phyloP scores from a whole-genome alignment of 2,113 vertebrate species.

The Baryphthengus martii region DNA sequence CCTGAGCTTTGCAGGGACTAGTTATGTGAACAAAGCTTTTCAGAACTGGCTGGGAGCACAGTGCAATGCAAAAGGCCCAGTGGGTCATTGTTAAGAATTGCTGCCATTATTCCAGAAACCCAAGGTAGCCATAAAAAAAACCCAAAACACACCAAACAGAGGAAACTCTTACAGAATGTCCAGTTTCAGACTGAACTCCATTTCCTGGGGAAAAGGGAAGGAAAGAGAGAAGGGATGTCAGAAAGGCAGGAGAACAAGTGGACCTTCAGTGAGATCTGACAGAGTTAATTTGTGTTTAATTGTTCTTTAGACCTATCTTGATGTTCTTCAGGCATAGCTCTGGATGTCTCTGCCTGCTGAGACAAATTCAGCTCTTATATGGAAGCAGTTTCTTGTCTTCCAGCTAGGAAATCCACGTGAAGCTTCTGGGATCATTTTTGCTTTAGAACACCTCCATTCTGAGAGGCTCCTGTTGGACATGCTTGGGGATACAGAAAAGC shows the following conservation, averaged over 20 bases:
- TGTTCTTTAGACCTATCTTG: not conserved
- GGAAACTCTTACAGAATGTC: not conserved
- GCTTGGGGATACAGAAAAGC: not conserved
- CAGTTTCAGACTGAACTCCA: not conserved
- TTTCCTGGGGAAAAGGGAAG: not conserved
- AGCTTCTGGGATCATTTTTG: not conserved
- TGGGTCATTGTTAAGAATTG: not conserved
- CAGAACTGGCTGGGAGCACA: not conserved
- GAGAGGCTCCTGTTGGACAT: not conserved
- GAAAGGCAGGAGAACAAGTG: not conserved
- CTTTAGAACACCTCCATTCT: not conserved
- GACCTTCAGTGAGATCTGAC: not conserved
- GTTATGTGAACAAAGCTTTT: not conserved
- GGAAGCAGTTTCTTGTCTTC: not conserved
- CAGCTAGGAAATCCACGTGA: constrained; percentile 2
- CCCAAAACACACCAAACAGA: not conserved
- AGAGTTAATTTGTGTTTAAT: not conserved
- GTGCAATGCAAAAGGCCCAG: not conserved
- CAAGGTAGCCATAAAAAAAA: not conserved
- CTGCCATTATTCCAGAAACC: not conserved
- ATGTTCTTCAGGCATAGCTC: not conserved
- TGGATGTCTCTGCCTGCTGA: not conserved
- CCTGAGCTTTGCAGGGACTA: fast-evolving
- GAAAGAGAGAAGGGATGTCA: not conserved
- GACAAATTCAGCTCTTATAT: not conserved